Base-by-base conservation (phyloP, 2,888 invertebrate species). In the Amiota mariae region DNA sequence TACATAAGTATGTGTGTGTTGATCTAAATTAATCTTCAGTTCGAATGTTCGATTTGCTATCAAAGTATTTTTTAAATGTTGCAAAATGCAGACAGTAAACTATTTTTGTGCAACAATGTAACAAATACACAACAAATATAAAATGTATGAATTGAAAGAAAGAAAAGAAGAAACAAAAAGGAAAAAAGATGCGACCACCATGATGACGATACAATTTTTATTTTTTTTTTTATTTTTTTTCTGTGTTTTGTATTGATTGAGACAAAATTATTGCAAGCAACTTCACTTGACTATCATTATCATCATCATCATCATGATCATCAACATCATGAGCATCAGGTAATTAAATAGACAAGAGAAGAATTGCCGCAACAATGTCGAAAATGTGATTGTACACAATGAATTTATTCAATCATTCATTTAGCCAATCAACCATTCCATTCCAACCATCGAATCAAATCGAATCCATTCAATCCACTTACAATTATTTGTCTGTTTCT, bases 31-130 rank as follows among this genome's bases (percentile, higher is more conserved):
- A 20, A 24, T 20, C 12, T 56, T 18, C 15, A 15, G 59, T 15
- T 61, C 10, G 20, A 18, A 24, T 61, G 59, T 20, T 61, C 36
- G 36, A 20, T 61, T 61, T 61, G 59, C 59, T 51, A 51, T 51
- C 0, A 9, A 15, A 61, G 59, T 46, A 63, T 63, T 63, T 63
- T 63, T 63, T 63, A 63, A 63, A 46, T n/a, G 46, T 61, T n/a
- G 46, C 63, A 63, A 36, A 36, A 11, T 46, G 63, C 63, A 63
- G 63, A 63, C 63, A 63, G 36, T 63, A 46, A 63, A 63, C 63
- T 63, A 63, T 63, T 63, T 56, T 10, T 56, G 15, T 56, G n/a
- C 18, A 56, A n/a, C 18, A 56, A 54, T 15, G 24, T 3, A 24
- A 24, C 24, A 24, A 24, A 24, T 2, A 24, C n/a, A 8, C 15